These are phyloP conservation scores for Nasonia oneida DNA, from an alignment of 2,888 invertebrate genomes.

Conservation along the genomic window DNA sequence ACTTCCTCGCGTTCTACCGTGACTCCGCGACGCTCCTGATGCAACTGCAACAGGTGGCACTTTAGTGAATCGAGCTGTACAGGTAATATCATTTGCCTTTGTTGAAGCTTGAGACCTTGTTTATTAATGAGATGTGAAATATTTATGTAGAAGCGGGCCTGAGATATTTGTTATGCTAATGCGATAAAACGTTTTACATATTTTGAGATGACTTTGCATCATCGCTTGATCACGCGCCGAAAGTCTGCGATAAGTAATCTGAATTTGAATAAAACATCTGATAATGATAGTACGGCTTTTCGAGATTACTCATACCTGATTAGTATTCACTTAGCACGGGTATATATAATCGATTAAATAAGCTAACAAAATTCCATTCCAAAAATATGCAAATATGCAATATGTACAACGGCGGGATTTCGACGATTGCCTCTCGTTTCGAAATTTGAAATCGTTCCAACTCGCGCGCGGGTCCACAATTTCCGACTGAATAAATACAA, in stretches of 20 bases:
- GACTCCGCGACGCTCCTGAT: neutral
- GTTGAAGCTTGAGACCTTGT: neutral
- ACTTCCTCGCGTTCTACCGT: neutral
- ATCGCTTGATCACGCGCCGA: neutral
- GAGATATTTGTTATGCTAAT: too few species aligned
- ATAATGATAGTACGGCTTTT: too few species aligned
- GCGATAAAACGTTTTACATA: too few species aligned
- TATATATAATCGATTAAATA: neutral
- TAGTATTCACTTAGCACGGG: neutral
- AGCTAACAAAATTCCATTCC: neutral
- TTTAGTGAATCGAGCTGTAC: too few species aligned
- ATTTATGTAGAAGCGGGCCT: too few species aligned
- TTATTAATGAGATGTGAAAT: too few species aligned
- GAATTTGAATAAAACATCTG: too few species aligned
- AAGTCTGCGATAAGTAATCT: too few species aligned
- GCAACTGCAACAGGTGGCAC: slow-evolving; percentile 60
- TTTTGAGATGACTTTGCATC: neutral
- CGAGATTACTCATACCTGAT: neutral
- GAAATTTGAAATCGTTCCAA: too few species aligned
- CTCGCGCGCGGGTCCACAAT: neutral
- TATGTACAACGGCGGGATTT: too few species aligned
- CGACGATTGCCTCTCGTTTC: too few species aligned
- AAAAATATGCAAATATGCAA: neutral
- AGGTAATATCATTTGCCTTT: neutral
- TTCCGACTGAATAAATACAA: neutral